Base-by-base conservation (phyloP, 2,888 invertebrate species). In the Coenonympha glycerion region DNA sequence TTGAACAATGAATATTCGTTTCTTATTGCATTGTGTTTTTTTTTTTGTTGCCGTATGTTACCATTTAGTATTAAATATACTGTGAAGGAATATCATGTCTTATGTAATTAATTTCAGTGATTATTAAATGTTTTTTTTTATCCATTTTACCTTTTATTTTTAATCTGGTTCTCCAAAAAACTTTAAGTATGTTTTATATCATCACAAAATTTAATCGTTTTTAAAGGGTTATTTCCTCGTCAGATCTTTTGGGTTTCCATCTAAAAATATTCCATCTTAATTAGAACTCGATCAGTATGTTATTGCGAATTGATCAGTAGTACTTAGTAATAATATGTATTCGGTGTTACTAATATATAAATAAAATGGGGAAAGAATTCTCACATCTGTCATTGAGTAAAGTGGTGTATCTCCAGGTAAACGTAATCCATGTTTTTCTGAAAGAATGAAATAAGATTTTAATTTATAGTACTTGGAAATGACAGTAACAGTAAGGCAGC, bases 41-140 rank as follows among this genome's bases (percentile, higher is more conserved):
- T n/a, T 37, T n/a, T n/a, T n/a, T 37, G 37, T 37, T 39, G 24
- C 39, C 67, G 63, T 69, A 61, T 59, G 71, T 76, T 78, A 80
- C 74, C 76, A 71, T 69, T 68, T 77, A 79, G 73, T 81, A 77
- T 76, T 76, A 71, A 68, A 57, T 65, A 66, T 55, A 63, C 68
- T 76, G 79, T 81, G 76, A 79, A 76, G 76, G 76, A 68, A 82
- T 78, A 80, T 76, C 28, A 5, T 31, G 3, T 31, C 77, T 56
- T 68, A 69, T 70, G 80, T 79, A 72, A 68, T 6, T 39, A 73
- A 68, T 73, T 74, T 73, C 76, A 77, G 72, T 84, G 78, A 79
- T 80, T 83, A 61, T 83, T 78, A 81, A 81, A 68, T 63, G 66
- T 65, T 77, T 78, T 68, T n/a, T 71, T 68, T 65, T 64, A 56